Conservation (phyloP, 2,113 vertebrate genomes). For the Lagenorhynchus albirostris region DNA sequence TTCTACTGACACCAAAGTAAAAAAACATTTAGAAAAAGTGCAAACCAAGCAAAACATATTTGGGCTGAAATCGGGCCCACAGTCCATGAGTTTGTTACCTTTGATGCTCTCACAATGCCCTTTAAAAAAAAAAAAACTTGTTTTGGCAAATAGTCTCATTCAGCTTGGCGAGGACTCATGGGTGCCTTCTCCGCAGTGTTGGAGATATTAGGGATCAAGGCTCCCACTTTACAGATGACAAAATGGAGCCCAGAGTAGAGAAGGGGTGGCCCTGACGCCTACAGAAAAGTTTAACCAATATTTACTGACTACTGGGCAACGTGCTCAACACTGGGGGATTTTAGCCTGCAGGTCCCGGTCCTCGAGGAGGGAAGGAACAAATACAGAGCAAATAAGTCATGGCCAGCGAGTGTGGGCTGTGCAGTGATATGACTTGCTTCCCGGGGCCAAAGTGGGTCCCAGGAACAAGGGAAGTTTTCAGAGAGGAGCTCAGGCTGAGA, state of each 20-base stretch:
- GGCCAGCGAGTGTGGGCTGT: rapidly evolving
- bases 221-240: background rate
- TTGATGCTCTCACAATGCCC: background rate
- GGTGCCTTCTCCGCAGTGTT: background rate
- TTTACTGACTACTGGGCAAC: background rate
- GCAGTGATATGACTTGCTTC: rapidly evolving
- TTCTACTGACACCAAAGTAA: background rate
- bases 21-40: background rate
- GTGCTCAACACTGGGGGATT: background rate
- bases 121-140: background rate
- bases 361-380: background rate
- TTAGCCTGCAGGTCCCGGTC: background rate
- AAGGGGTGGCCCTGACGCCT: background rate
- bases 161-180: background rate
- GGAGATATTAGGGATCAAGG: background rate
- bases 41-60: background rate
- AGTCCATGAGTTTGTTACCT: background rate
- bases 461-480: background rate
- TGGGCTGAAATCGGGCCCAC: background rate
- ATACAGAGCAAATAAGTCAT: rapidly evolving
- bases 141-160: background rate
- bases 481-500: background rate
- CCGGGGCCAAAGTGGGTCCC: background rate
- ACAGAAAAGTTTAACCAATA: background rate
- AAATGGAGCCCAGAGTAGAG: background rate